These are phyloP conservation scores for Eulemur rufifrons DNA, from an alignment of 2,113 vertebrate genomes.

Conservation along the genomic window DNA sequence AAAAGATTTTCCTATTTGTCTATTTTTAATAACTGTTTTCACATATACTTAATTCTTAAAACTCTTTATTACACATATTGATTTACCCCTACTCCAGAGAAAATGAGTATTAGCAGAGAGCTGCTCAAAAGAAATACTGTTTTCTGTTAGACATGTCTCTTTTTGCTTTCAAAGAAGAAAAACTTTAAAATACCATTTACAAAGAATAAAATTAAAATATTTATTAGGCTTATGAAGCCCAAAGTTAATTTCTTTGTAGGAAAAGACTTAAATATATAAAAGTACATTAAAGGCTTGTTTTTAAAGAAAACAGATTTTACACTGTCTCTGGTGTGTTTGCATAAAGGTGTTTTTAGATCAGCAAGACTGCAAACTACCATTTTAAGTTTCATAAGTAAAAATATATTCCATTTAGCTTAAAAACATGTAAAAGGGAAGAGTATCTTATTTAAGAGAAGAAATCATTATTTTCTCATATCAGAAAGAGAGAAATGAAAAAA, in stretches of 20 bases:
- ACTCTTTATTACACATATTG: conserved; percentile 30
- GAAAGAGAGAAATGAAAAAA: neutral
- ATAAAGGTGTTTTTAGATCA: neutral
- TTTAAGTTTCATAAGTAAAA: conserved; percentile 24
- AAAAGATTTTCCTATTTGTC: neutral
- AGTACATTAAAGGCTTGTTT: neutral
- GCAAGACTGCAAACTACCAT: neutral
- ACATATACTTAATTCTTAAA: conserved; percentile 28
- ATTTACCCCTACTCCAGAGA: conserved; percentile 21
- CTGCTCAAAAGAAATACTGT: conserved; percentile 38
- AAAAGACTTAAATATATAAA: conserved; percentile 28
- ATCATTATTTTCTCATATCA: neutral
- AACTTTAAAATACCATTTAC: neutral
- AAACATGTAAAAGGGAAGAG: neutral
- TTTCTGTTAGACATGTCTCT: neutral
- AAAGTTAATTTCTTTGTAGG: neutral
- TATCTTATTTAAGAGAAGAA: neutral
- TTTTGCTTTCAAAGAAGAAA: conserved; percentile 21
- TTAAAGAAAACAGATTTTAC: neutral
- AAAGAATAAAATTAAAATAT: neutral
- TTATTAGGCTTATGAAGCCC: neutral
- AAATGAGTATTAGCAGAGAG: neutral
- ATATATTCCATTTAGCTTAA: neutral
- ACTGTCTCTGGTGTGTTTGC: neutral
- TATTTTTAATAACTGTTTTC: neutral